Conservation (phyloP, 2,797 vertebrate genomes). For the Oreortyx pictus region DNA sequence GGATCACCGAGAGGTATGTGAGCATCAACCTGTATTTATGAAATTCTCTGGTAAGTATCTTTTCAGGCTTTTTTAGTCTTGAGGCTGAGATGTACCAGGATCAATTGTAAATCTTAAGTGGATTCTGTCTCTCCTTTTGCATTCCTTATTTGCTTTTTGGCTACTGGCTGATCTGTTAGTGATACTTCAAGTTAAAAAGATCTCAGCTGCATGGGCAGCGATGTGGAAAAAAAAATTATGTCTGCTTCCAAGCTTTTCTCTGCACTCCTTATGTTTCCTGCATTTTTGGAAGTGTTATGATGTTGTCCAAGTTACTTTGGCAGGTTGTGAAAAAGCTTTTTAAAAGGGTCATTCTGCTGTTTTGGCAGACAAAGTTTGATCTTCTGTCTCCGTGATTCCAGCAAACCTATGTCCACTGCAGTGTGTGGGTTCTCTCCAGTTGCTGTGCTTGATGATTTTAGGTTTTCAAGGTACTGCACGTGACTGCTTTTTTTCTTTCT, state of each 20-base stretch:
- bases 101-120: not conserved
- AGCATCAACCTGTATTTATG: not conserved
- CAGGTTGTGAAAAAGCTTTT: not conserved
- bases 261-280: not conserved
- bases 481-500: not conserved
- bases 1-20: fast-evolving
- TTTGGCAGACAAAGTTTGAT: not conserved
- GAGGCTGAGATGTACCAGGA: not conserved
- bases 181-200: not conserved
- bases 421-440: not conserved
- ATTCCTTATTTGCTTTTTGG: not conserved
- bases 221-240: not conserved
- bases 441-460: not conserved
- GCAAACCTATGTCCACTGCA: fast-evolving
- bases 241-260: not conserved
- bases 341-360: not conserved
- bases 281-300: not conserved
- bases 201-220: not conserved
- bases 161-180: not conserved
- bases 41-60: not conserved
- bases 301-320: not conserved
- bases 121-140: not conserved
- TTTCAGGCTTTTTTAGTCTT: not conserved
- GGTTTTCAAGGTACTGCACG: not conserved
- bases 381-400: not conserved